Conservation (phyloP, 1,140 invertebrate species). For the Bombus superbus region DNA sequence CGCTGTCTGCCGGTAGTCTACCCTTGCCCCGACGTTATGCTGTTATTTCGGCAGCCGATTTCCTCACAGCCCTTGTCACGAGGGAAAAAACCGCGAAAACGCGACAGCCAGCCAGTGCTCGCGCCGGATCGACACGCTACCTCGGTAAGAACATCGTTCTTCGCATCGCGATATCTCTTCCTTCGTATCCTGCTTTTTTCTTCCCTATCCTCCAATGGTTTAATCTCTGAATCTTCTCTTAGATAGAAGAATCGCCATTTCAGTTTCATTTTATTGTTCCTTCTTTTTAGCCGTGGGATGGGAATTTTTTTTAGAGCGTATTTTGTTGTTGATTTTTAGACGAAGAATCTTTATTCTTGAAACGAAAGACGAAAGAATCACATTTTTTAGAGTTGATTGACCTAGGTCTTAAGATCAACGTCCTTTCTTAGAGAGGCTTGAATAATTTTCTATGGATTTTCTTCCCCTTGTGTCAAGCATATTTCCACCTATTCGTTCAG, state of each 20-base stretch:
- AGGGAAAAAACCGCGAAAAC: conserved; percentile 41
- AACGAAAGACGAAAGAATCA: too few species aligned
- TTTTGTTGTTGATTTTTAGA: too few species aligned
- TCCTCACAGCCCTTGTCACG: conserved; percentile 61
- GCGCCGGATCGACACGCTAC: conserved; percentile 14
- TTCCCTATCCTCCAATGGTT: neutral
- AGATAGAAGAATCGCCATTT: too few species aligned
- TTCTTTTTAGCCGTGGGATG: neutral
- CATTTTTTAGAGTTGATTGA: too few species aligned
- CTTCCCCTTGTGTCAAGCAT: too few species aligned
- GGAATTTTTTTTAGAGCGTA: too few species aligned
- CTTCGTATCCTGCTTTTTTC: too few species aligned
- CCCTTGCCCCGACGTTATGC: conserved; percentile 72
- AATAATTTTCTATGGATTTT: too few species aligned
- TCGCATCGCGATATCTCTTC: neutral
- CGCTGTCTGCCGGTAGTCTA: conserved; percentile 81
- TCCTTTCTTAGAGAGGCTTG: too few species aligned
- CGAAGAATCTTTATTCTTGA: too few species aligned
- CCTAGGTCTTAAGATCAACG: too few species aligned
- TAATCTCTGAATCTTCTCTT: neutral
- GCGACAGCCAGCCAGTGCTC: neutral
- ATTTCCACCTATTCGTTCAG: too few species aligned
- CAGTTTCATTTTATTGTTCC: neutral
- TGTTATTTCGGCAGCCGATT: conserved; percentile 77
- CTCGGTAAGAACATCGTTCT: conserved; percentile 33